Conservation (phyloP, 2,888 invertebrate genomes). For the Graphium colonna region DNA sequence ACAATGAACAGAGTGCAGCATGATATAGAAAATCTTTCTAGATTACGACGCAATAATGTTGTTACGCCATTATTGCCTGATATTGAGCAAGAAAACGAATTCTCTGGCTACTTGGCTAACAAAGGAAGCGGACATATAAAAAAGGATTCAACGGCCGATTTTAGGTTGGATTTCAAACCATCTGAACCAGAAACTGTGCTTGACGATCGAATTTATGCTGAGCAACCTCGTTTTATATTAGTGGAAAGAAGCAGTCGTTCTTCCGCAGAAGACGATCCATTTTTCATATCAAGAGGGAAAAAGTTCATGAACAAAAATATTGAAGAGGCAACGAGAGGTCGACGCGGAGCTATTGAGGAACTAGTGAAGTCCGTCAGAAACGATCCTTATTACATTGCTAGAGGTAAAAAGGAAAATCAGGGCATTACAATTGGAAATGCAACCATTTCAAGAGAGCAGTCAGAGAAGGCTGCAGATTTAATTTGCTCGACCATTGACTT, state of each 20-base stretch:
- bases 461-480: constrained; percentile 53
- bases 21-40: constrained; percentile 48
- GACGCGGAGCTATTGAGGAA: constrained; percentile 66
- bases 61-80: constrained; percentile 47
- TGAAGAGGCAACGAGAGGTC: constrained; percentile 49
- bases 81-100: constrained; percentile 47
- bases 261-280: constrained; percentile 65
- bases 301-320: constrained; percentile 45
- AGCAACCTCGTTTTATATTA: constrained; percentile 77
- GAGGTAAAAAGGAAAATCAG: constrained; percentile 67
- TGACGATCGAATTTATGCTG: constrained; percentile 69
- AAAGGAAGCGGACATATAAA: constrained; percentile 1
- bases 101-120: constrained; percentile 31
- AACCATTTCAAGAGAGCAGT: constrained; percentile 36
- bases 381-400: constrained; percentile 74
- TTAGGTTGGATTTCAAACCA: constrained; percentile 32
- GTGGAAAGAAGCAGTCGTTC: constrained; percentile 68
- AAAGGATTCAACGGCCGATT: constrained; percentile 11
- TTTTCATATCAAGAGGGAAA: constrained; percentile 62
- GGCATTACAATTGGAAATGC: constrained; percentile 36
- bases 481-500: constrained; percentile 60
- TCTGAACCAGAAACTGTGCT: constrained; percentile 49
- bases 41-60: constrained; percentile 39
- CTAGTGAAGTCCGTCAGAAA: constrained; percentile 69
- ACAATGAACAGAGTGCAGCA: constrained; percentile 49